Base-by-base conservation (phyloP, 2,888 invertebrate species). In the Oscheius sp. region DNA sequence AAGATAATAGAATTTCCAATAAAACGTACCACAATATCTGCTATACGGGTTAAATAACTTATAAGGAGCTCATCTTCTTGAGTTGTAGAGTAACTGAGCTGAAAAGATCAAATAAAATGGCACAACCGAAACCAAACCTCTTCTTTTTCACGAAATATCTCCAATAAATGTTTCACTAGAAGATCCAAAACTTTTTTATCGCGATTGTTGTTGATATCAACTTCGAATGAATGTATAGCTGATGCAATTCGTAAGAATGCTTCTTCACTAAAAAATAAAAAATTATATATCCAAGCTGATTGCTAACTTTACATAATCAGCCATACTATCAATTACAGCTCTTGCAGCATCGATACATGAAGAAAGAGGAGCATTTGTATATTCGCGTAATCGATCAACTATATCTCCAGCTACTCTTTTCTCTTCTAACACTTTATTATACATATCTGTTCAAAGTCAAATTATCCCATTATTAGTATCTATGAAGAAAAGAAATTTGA, bases 121-220 rank as follows among this genome's bases (percentile, higher is more conserved):
- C 21, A 27, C 7, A 25, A 25, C 23, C 13, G 27, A 21, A 23
- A 23, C 21, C 41, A 13, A 7, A 79, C 79, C 74, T 80, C 78
- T 25, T 77, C 75, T 61, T 80, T 80, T 61, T 80, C 79, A 18
- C 64, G 56, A 53, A 80, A 80, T n/a, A 79, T 74, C n/a, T 70
- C 76, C 23, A 69, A 71, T 7, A 82, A 69, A 1, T 43, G 16
- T 12, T 29, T 2, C 52, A 69, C 71, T 6, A 72, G 5, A 16
- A 61, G 13, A 16, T 74, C 74, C 16, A 78, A 43, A 1, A 59
- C n/a, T n/a, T 41, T n/a, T 25, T 76, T 61, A 63, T 82, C 82
- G 9, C 69, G 52, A 53, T 79, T 79, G 18, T 73, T 72, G n/a
- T 72, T 74, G 55, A 77, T 71, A 56, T 82, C 70, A 9, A 79